These are phyloP conservation scores for Gadopsis bispinosus DNA, from an alignment of 2,797 vertebrate species.

Conservation along the genomic window DNA sequence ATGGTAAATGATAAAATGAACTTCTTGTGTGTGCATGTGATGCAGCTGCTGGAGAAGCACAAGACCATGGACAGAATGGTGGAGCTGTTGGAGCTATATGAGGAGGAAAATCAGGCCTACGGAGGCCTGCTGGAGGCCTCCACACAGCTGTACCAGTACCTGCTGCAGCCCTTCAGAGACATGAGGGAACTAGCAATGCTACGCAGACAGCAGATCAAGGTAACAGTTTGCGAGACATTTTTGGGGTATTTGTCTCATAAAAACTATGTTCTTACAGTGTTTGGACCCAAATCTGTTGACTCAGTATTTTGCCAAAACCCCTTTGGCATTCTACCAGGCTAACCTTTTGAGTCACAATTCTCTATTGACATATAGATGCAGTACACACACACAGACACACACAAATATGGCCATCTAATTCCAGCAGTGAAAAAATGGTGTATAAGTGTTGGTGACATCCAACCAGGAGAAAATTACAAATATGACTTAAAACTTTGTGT, in stretches of 20 bases:
- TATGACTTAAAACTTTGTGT: not conserved
- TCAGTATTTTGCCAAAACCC: slow-evolving; percentile 22
- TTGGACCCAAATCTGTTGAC: slow-evolving; percentile 26
- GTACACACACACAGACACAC: not conserved
- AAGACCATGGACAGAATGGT: slow-evolving; percentile 94
- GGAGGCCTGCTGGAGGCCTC: slow-evolving; percentile 92
- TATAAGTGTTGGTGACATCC: not conserved
- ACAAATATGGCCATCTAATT: slow-evolving; percentile 5
- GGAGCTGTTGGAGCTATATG: slow-evolving; percentile 92
- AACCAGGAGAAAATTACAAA: slow-evolving; percentile 7
- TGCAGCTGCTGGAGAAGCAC: slow-evolving; percentile 94
- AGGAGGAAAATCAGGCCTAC: slow-evolving; percentile 94
- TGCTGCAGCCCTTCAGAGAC: slow-evolving; percentile 97
- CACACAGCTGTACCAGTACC: slow-evolving; percentile 95
- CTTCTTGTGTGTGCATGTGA: slow-evolving; percentile 29
- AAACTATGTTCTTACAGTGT: not conserved
- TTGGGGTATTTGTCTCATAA: not conserved
- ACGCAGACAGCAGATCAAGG: slow-evolving; percentile 97
- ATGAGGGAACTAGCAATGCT: slow-evolving; percentile 98
- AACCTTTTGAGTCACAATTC: slow-evolving; percentile 11
- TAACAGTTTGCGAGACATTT: slow-evolving; percentile 60
- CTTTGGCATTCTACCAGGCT: slow-evolving; percentile 14
- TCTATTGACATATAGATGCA: slow-evolving; percentile 7
- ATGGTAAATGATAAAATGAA: not conserved
- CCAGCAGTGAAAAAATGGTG: not conserved